Base-by-base conservation (phyloP, 1,140 invertebrate species). In the Ceratina australensis region DNA sequence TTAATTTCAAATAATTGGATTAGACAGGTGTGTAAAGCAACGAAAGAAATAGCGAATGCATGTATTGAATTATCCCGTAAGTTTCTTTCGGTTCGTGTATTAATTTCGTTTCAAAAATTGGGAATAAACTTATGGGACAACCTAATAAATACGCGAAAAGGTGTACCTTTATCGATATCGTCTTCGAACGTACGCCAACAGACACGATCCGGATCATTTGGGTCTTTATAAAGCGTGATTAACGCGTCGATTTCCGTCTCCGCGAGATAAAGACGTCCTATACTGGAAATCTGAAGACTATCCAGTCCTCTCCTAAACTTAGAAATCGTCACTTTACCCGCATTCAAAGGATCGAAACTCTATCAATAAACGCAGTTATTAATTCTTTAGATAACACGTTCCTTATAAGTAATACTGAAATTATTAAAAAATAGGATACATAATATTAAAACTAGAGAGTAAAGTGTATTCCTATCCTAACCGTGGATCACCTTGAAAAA, bases 101-200 rank as follows among this genome's bases (percentile, higher is more conserved):
- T n/a, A n/a, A n/a, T n/a, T n/a, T n/a, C n/a, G n/a, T n/a, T n/a
- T n/a, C n/a, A n/a, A n/a, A n/a, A n/a, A n/a, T n/a, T n/a, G n/a
- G n/a, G n/a, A n/a, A n/a, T n/a, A n/a, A n/a, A n/a, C n/a, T n/a
- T n/a, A n/a, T n/a, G n/a, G n/a, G n/a, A n/a, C n/a, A 7, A 1
- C 5, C 18, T n/a, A 3, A 13, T 22, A n/a, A n/a, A n/a, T 56
- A 7, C 16, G 15, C 1, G 4, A 2, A 3, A 16, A 42, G 13
- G n/a, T 33, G n/a, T 78, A 94, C 94, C 94, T 81, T 93, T 92
- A 86, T 96, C 94, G 57, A 96, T 94, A 84, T 96, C 95, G 81
- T 95, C 94, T 79, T 94, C 94, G 85, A 96, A 96, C n/a, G 93
- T 94, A 52, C 93, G 93, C 95, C 95, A 96, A 76, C 93, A 94